Percentiles rank a stretch among this genome's conserved stretches.
phyloP scores from a whole-genome alignment of 2,888 invertebrate species.

The Steinernema carpocapsae region DNA sequence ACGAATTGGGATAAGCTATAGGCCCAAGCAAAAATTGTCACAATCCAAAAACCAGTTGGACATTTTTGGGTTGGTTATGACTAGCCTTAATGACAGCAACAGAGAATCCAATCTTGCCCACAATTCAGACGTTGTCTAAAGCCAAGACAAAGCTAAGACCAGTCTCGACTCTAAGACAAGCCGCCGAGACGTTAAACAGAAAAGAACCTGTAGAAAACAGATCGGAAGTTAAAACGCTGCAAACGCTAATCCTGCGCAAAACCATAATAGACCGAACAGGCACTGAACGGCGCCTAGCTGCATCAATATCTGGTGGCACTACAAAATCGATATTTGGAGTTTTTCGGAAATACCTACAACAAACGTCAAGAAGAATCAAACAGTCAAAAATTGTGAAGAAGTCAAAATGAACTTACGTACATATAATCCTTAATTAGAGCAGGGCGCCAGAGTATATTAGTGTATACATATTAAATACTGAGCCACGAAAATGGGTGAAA shows the following conservation, averaged over 20 bases:
- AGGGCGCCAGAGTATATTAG: too few relatives aligned
- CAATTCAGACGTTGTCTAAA: not conserved
- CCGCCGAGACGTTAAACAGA: not conserved
- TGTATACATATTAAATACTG: too few relatives aligned
- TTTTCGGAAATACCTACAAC: not conserved
- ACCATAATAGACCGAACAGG: not conserved
- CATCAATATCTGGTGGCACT: constrained; percentile 5
- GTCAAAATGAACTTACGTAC: too few relatives aligned
- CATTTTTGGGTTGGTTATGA: not conserved
- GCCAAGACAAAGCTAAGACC: constrained; percentile 5
- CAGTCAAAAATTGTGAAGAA: too few relatives aligned
- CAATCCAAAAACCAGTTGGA: not conserved
- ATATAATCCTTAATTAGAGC: too few relatives aligned
- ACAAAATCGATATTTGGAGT: not conserved
- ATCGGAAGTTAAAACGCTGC: not conserved
- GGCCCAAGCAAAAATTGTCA: not conserved
- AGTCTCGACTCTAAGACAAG: constrained; percentile 4
- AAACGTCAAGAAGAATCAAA: too few relatives aligned
- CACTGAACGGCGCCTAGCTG: constrained; percentile 11
- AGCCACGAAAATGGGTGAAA: too few relatives aligned
- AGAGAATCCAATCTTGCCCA: not conserved
- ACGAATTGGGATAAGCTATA: not conserved
- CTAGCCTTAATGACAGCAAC: not conserved
- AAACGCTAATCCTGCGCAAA: not conserved
- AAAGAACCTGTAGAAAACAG: not conserved